Evolutionary conservation across 1,140 invertebrate genomes (phyloP).

Genomic region (Cotesia vestalis): DNA sequence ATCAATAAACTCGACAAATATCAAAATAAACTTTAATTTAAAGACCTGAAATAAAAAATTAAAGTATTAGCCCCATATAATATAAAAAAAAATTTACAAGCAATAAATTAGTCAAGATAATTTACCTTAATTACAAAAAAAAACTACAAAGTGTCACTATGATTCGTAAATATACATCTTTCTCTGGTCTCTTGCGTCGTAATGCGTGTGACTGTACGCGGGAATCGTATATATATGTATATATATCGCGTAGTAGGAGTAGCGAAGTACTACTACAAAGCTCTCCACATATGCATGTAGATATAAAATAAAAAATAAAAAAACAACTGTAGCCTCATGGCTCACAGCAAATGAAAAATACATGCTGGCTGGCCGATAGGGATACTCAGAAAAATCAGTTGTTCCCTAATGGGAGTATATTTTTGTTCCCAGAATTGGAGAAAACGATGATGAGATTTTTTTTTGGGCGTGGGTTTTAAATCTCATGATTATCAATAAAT

Average conservation of each 20-base stretch:
- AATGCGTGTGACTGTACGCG: conserved; percentile 8
- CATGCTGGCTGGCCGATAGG: conserved; percentile 14
- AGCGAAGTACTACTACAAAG: neutral
- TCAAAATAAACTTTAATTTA: too few species aligned
- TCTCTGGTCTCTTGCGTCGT: conserved; percentile 14
- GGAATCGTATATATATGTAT: conserved; percentile 1
- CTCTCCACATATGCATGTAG: neutral
- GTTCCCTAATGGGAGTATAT: conserved; percentile 33
- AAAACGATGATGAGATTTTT: conserved; percentile 10
- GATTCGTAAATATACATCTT: neutral
- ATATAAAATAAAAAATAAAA: conserved; percentile 20
- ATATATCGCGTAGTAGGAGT: neutral
- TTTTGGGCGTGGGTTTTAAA: conserved; percentile 24
- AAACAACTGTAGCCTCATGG: conserved; percentile 26
- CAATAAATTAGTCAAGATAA: too few species aligned
- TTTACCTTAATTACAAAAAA: too few species aligned
- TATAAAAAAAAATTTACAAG: too few species aligned
- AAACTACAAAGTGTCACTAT: too few species aligned
- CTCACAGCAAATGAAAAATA: conserved; percentile 36
- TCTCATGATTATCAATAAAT: neutral
- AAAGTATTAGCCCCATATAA: too few species aligned
- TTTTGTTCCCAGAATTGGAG: conserved; percentile 32
- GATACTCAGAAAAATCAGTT: conserved; percentile 35
- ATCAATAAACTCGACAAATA: too few species aligned
- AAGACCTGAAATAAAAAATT: too few species aligned